A percentile compares a stretch with the other conserved stretches of the same genome.
Evolutionary conservation across 1,140 invertebrate species (phyloP).

Genomic region (Episyrphus balteatus): DNA sequence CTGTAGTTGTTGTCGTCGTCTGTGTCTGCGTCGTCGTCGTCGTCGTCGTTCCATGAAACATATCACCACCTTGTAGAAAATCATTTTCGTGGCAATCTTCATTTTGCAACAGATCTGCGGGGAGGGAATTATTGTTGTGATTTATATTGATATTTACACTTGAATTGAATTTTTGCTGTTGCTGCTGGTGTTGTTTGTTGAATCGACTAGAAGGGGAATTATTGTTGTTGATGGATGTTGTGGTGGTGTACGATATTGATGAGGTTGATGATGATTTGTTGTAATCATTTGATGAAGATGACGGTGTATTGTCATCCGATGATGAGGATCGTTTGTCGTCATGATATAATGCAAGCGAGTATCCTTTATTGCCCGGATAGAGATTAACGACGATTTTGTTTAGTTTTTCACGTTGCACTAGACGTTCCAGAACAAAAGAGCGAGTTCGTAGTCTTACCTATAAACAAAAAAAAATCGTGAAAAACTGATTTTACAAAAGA

Average conservation of each 20-base stretch:
- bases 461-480: neutral
- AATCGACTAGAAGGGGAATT: constrained; percentile 1
- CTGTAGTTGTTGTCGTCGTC: constrained; percentile 3
- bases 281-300: too few species aligned
- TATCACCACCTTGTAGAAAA: constrained; percentile 9
- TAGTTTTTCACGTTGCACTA: constrained; percentile 71
- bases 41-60: constrained; percentile 6
- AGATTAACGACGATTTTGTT: constrained; percentile 84
- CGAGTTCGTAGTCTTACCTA: constrained; percentile 31
- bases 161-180: neutral
- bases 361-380: constrained; percentile 84
- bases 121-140: constrained; percentile 8
- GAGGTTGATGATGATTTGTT: constrained; percentile 11
- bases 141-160: neutral
- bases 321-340: constrained; percentile 27
- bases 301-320: too few species aligned
- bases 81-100: neutral
- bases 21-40: neutral
- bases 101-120: neutral
- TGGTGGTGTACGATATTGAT: constrained; percentile 29
- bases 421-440: constrained; percentile 71
- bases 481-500: neutral
- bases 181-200: neutral
- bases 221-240: constrained; percentile 35
- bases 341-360: constrained; percentile 67